phyloP scores from a whole-genome alignment of 2,888 invertebrate genomes.

The Mythimna loreyi region DNA sequence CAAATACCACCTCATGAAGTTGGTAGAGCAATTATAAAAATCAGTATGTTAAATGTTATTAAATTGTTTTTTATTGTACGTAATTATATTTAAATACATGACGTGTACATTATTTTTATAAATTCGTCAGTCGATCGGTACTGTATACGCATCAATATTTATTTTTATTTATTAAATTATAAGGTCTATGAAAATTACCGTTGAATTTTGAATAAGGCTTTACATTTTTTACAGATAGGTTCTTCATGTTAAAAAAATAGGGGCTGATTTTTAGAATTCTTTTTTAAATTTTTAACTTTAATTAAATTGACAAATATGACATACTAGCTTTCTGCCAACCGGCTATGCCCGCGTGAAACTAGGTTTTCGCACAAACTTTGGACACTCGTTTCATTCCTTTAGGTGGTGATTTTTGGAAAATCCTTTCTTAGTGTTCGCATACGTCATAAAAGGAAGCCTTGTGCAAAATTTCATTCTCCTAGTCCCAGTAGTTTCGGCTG shows the following conservation, averaged over 20 bases:
- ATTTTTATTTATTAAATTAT: conserved; percentile 39
- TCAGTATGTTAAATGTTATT: conserved; percentile 35
- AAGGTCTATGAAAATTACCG: conserved; percentile 27
- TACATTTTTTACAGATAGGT: neutral
- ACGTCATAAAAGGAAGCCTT: no score
- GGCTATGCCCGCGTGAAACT: no score
- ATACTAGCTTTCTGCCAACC: no score
- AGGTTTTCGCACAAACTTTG: no score
- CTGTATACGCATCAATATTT: conserved; percentile 25
- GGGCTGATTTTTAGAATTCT: neutral
- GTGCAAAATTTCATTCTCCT: no score
- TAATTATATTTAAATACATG: conserved; percentile 39
- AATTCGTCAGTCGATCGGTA: conserved; percentile 11
- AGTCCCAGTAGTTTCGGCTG: no score
- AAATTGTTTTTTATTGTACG: conserved; percentile 39
- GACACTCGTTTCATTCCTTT: no score
- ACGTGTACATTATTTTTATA: conserved; percentile 23
- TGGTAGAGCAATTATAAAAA: conserved; percentile 38
- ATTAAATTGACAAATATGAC: no score
- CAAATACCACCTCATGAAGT: conserved; percentile 25
- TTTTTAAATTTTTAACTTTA: no score
- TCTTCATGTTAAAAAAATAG: neutral
- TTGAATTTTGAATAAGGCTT: conserved; percentile 6
- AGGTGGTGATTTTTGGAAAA: no score
- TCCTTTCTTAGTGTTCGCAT: no score